These are phyloP conservation scores for Heliornis fulica DNA, from an alignment of 2,113 vertebrate genomes.

Conservation along the genomic window DNA sequence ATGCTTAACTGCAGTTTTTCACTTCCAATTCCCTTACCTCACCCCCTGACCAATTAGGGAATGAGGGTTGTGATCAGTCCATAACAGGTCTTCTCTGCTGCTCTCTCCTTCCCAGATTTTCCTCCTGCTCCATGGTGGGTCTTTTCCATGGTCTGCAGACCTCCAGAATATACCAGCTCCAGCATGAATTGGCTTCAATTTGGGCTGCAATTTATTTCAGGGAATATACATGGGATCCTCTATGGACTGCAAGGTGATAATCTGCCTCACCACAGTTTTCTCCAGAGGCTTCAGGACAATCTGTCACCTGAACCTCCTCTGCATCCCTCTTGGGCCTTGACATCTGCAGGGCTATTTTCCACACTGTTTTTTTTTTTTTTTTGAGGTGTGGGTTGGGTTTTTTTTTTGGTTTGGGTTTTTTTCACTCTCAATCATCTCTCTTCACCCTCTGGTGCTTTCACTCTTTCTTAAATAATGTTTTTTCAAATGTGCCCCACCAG, in stretches of 20 bases:
- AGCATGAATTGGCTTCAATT: neutral
- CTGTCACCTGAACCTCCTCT: neutral
- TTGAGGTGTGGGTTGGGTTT: no score
- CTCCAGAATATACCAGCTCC: neutral
- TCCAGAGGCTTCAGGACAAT: neutral
- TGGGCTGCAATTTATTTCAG: neutral
- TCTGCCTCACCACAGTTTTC: neutral
- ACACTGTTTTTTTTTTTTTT: no score
- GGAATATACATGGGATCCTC: neutral
- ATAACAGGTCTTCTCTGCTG: neutral
- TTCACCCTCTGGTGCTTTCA: neutral
- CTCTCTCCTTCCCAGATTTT: neutral
- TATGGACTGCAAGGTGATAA: neutral
- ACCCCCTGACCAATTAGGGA: rapidly evolving
- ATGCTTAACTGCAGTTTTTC: neutral
- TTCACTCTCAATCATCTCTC: no score
- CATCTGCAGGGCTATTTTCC: neutral
- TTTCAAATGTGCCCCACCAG: rapidly evolving
- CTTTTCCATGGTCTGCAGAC: neutral
- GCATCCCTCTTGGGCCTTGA: neutral
- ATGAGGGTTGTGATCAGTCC: neutral
- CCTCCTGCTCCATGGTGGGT: neutral
- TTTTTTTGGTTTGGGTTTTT: no score
- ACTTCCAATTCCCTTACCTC: neutral
- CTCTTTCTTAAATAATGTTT: neutral